These are phyloP conservation scores for Deroplatys truncata DNA, from an alignment of 2,888 invertebrate species.

Conservation along the genomic window DNA sequence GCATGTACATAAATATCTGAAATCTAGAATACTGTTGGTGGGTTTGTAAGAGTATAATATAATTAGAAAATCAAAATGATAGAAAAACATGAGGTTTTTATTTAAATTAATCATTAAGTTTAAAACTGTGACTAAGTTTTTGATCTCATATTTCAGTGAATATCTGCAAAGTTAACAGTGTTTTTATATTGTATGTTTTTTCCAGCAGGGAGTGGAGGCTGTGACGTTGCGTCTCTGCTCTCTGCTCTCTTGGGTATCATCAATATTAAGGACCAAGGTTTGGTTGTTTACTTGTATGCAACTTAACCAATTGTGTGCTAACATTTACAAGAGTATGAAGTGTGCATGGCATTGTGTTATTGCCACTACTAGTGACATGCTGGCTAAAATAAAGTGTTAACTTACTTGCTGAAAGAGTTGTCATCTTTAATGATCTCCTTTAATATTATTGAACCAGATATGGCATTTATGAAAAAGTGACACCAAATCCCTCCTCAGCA, in stretches of 20 bases:
- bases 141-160: too few species aligned
- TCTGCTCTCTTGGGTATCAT: constrained; percentile 19
- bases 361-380: background rate
- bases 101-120: too few species aligned
- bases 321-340: background rate
- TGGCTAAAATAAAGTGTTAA: background rate
- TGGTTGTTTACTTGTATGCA: background rate
- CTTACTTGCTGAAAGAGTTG: background rate
- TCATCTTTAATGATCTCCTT: background rate
- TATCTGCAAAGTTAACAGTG: background rate
- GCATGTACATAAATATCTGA: too few species aligned
- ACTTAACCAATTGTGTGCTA: background rate
- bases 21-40: too few species aligned
- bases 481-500: too few species aligned
- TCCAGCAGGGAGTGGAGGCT: constrained; percentile 21
- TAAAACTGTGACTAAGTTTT: too few species aligned
- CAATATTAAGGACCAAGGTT: constrained; percentile 22
- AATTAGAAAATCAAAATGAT: too few species aligned
- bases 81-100: too few species aligned
- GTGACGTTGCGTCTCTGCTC: constrained; percentile 19
- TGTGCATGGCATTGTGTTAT: background rate
- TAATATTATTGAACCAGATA: too few species aligned
- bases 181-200: background rate
- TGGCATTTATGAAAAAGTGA: too few species aligned
- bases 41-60: too few species aligned